Evolutionary conservation across 2,113 vertebrate genomes (phyloP).

Genomic region (Protomyctophum bolini): DNA sequence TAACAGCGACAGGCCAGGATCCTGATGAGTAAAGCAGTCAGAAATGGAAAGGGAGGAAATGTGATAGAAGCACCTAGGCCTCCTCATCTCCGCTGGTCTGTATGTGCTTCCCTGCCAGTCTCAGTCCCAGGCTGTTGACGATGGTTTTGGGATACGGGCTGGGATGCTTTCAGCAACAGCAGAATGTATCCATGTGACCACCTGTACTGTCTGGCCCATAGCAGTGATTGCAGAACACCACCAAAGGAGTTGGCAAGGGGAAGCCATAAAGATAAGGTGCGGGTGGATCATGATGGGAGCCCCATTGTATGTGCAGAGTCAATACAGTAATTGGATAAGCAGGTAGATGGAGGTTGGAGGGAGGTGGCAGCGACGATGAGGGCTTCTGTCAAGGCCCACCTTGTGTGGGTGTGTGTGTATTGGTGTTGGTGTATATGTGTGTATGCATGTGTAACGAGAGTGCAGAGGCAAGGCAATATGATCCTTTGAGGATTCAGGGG

Average conservation of each 20-base stretch:
- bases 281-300: slow-evolving; percentile 45
- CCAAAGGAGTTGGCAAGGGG: slow-evolving; percentile 34
- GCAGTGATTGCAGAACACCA: slow-evolving; percentile 38
- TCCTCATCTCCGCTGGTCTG: slow-evolving; percentile 34
- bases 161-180: slow-evolving; percentile 12
- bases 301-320: slow-evolving; percentile 44
- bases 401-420: slow-evolving; percentile 26
- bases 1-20: slow-evolving; percentile 55
- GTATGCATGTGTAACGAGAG: slow-evolving; percentile 43
- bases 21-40: slow-evolving; percentile 74
- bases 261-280: slow-evolving; percentile 16
- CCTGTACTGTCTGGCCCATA: slow-evolving; percentile 29
- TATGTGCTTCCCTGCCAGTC: slow-evolving; percentile 61
- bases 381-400: slow-evolving; percentile 59
- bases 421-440: slow-evolving; percentile 13
- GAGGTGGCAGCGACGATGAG: slow-evolving; percentile 53
- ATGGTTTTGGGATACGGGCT: slow-evolving; percentile 24
- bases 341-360: slow-evolving; percentile 64
- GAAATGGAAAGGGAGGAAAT: slow-evolving; percentile 59
- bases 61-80: slow-evolving; percentile 55
- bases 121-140: slow-evolving; percentile 35
- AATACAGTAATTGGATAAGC: slow-evolving; percentile 64
- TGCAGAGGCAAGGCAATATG: slow-evolving; percentile 75
- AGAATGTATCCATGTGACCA: slow-evolving; percentile 50
- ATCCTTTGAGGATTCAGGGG: slow-evolving; percentile 74